Conservation (phyloP, 2,888 invertebrate species). For the Polydrusus cervinus region DNA sequence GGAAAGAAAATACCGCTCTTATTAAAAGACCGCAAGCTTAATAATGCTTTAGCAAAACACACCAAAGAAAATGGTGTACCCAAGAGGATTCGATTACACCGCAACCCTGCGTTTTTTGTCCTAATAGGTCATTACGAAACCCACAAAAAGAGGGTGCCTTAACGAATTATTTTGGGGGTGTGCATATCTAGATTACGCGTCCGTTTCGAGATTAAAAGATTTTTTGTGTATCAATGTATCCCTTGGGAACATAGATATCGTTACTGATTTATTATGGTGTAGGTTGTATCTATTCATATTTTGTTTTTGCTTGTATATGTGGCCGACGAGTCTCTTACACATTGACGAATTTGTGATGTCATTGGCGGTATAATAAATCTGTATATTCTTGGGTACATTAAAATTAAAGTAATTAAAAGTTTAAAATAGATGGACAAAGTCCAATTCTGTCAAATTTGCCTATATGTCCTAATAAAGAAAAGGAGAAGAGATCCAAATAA, state of each 20-base stretch:
- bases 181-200: constrained; percentile 15
- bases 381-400: too few relatives aligned
- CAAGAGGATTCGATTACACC: constrained; percentile 43
- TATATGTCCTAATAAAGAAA: too few relatives aligned
- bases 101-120: constrained; percentile 43
- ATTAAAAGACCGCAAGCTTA: constrained; percentile 28
- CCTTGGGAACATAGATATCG: neutral
- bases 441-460: too few relatives aligned
- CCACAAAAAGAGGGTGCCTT: constrained; percentile 50
- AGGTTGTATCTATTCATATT: neutral
- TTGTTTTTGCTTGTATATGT: too few relatives aligned
- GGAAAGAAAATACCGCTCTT: constrained; percentile 27
- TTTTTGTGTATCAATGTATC: constrained; percentile 18
- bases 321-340: too few relatives aligned
- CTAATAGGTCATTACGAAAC: constrained; percentile 48
- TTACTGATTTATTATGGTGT: neutral
- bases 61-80: constrained; percentile 45
- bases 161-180: constrained; percentile 48
- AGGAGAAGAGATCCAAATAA: too few relatives aligned
- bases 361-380: too few relatives aligned
- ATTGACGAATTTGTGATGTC: too few relatives aligned
- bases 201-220: constrained; percentile 9
- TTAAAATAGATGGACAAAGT: too few relatives aligned
- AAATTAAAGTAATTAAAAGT: too few relatives aligned
- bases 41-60: constrained; percentile 28